A percentile compares a stretch with the other conserved stretches of the same genome.
These are phyloP conservation scores for Sparus aurata DNA, from an alignment of 2,797 vertebrate genomes.

Conservation along the genomic window DNA sequence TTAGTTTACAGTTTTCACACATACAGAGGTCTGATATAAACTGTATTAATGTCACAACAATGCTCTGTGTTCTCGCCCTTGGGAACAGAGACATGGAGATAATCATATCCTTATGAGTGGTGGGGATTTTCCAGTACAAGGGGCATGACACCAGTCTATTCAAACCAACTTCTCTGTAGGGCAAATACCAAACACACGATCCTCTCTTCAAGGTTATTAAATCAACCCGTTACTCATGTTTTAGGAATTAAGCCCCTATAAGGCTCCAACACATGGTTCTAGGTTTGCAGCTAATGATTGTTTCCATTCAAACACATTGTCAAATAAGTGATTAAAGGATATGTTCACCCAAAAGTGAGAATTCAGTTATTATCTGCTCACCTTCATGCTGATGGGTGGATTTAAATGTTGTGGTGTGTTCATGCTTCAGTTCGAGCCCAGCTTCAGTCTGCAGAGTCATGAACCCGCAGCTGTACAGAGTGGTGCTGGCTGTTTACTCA, in stretches of 20 bases:
- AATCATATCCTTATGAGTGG: neutral
- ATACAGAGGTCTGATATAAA: neutral
- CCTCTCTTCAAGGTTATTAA: neutral
- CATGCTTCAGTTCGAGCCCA: too few relatives aligned
- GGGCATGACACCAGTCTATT: neutral
- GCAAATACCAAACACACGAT: too few relatives aligned
- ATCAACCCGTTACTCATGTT: neutral
- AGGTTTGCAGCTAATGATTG: neutral
- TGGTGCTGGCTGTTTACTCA: too few relatives aligned
- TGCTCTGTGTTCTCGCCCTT: neutral
- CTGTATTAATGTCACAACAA: neutral
- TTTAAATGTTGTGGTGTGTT: too few relatives aligned
- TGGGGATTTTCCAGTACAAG: neutral
- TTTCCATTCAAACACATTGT: constrained; percentile 2
- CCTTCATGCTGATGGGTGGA: too few relatives aligned
- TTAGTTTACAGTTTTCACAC: neutral
- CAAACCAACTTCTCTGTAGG: neutral
- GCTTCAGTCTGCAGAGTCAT: too few relatives aligned
- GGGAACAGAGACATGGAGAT: neutral
- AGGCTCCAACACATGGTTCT: neutral
- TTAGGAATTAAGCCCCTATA: neutral
- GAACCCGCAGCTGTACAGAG: neutral
- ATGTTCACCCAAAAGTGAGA: too few relatives aligned
- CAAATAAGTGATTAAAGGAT: neutral
- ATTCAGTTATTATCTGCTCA: too few relatives aligned